These are phyloP conservation scores for Pararge aegeria DNA, from an alignment of 1,140 invertebrate genomes.

Conservation along the genomic window DNA sequence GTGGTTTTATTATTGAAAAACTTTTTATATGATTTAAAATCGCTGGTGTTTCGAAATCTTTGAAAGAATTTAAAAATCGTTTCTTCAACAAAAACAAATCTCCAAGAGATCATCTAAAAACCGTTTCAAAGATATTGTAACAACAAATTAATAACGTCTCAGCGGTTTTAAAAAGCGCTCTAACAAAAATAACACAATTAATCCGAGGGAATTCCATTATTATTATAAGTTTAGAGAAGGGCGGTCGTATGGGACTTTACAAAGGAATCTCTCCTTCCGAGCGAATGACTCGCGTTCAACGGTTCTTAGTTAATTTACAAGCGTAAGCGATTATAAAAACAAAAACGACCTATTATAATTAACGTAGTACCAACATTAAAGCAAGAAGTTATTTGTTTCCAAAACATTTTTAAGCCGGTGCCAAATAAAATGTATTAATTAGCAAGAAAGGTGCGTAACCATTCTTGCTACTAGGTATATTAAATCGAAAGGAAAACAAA, in stretches of 20 bases:
- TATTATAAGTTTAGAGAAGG: slow-evolving; percentile 64
- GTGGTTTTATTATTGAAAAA: no score
- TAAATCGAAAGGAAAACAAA: no score
- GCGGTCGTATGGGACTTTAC: slow-evolving; percentile 47
- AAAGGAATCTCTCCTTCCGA: slow-evolving; percentile 62
- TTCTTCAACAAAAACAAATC: slow-evolving; percentile 1
- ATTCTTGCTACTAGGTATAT: no score
- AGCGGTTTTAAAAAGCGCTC: slow-evolving; percentile 42
- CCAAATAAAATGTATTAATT: no score
- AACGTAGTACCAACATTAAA: no score
- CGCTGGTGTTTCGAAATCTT: no score
- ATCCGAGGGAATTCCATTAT: slow-evolving; percentile 54
- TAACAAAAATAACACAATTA: slow-evolving; percentile 66
- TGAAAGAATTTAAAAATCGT: no score
- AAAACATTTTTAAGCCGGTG: no score
- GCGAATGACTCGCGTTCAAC: slow-evolving; percentile 52
- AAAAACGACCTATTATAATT: no score
- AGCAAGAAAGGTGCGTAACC: no score
- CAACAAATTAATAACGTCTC: slow-evolving; percentile 53
- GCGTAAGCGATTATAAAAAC: slow-evolving; percentile 13
- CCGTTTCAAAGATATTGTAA: slow-evolving; percentile 28
- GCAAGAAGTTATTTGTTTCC: no score
- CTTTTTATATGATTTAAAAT: no score
- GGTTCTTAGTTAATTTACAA: slow-evolving; percentile 28
- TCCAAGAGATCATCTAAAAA: neutral